A percentile compares a stretch with the other conserved stretches of the same genome.
Conservation (phyloP, 2,888 invertebrate species). For the Prosapia bicincta region DNA sequence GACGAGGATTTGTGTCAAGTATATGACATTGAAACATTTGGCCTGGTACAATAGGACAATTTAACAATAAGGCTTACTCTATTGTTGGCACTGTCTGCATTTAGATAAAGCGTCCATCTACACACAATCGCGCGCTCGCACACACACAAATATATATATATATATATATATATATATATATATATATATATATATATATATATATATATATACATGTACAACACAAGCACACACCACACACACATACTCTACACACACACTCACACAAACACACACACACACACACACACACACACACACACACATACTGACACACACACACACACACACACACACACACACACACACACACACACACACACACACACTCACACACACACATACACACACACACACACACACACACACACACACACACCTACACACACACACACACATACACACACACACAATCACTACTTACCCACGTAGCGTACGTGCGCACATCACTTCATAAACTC, state of each 20-base stretch:
- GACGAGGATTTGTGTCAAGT: not conserved
- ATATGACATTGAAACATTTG: not conserved
- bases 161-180: not conserved
- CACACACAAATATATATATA: too few species aligned
- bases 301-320: not conserved
- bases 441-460: too few species aligned
- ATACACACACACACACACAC: not conserved
- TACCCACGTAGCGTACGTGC: too few species aligned
- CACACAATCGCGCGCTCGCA: too few species aligned
- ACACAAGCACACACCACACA: not conserved
- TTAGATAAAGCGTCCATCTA: not conserved
- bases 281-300: not conserved
- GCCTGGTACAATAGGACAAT: not conserved
- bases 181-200: not conserved
- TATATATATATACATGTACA: not conserved
- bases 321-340: not conserved
- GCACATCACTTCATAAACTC: too few species aligned
- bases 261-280: not conserved
- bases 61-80: not conserved
- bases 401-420: too few species aligned
- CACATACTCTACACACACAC: not conserved
- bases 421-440: too few species aligned
- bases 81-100: not conserved
- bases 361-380: not conserved
- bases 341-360: not conserved